Percentiles rank a stretch among this genome's conserved stretches.
Evolutionary conservation across 2,888 invertebrate species (phyloP).

Genomic region (Buathra laborator): DNA sequence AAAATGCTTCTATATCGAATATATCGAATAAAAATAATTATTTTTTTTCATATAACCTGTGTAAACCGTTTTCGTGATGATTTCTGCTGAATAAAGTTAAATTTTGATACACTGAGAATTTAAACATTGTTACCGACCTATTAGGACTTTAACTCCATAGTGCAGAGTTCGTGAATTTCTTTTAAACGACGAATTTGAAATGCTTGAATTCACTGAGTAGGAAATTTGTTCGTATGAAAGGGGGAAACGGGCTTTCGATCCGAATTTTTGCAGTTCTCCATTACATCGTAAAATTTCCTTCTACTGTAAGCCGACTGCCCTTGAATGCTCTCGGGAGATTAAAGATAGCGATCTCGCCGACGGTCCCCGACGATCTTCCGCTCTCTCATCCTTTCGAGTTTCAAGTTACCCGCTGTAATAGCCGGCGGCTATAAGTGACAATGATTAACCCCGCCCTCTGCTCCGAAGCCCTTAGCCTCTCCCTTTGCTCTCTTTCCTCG

Average conservation of each 20-base stretch:
- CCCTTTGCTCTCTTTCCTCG: constrained; percentile 25
- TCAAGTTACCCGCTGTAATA: constrained; percentile 14
- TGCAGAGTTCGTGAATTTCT: too few species aligned
- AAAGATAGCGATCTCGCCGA: constrained; percentile 49
- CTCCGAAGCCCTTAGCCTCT: constrained; percentile 31
- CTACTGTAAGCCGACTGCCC: not conserved
- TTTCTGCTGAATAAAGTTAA: too few species aligned
- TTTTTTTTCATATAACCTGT: too few species aligned
- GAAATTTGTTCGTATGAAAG: constrained; percentile 12
- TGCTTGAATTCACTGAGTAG: not conserved
- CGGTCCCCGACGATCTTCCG: constrained; percentile 36
- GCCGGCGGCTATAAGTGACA: constrained; percentile 50
- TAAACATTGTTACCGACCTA: too few species aligned
- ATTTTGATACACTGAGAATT: too few species aligned
- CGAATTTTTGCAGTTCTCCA: constrained; percentile 14
- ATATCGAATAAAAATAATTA: too few species aligned
- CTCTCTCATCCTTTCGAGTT: constrained; percentile 28
- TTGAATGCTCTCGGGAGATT: not conserved
- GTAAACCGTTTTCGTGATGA: too few species aligned
- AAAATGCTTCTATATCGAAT: too few species aligned
- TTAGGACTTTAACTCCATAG: too few species aligned
- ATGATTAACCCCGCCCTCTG: constrained; percentile 64
- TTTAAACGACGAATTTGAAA: not conserved
- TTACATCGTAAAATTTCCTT: not conserved
- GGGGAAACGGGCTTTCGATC: constrained; percentile 16